phyloP scores from a whole-genome alignment of 2,113 vertebrate species.

The Mirounga angustirostris region DNA sequence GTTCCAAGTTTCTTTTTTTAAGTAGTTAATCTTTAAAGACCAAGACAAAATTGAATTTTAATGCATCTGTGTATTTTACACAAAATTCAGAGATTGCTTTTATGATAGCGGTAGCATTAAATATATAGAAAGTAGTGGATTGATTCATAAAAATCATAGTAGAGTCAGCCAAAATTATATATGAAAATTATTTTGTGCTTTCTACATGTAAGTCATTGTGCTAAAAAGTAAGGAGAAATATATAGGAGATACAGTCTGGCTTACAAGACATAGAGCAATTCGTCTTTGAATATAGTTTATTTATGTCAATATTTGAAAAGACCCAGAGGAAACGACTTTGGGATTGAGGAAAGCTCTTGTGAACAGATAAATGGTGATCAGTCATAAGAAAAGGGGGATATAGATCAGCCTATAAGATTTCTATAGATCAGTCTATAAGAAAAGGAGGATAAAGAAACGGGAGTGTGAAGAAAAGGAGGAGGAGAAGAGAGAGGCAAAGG shows the following conservation, averaged over 20 bases:
- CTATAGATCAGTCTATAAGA: background rate
- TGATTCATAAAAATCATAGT: conserved; percentile 15
- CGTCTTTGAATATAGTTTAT: background rate
- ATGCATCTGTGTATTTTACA: background rate
- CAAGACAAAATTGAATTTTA: background rate
- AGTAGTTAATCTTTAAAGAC: background rate
- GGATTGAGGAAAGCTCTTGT: background rate
- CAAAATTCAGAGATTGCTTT: background rate
- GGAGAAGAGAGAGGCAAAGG: background rate
- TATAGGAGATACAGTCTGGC: background rate
- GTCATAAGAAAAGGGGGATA: background rate
- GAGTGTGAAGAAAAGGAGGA: background rate
- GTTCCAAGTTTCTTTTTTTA: background rate
- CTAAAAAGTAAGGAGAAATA: background rate
- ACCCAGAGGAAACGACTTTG: background rate
- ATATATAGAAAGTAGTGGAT: background rate
- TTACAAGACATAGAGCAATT: background rate
- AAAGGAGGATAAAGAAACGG: background rate
- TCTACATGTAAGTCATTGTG: background rate
- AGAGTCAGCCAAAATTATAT: background rate
- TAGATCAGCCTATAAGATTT: background rate
- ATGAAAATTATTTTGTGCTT: conserved; percentile 15
- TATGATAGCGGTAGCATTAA: background rate
- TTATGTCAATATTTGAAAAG: background rate
- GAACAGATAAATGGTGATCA: background rate